phyloP scores from a whole-genome alignment of 2,113 vertebrate species.

The Cnemophilus loriae region DNA sequence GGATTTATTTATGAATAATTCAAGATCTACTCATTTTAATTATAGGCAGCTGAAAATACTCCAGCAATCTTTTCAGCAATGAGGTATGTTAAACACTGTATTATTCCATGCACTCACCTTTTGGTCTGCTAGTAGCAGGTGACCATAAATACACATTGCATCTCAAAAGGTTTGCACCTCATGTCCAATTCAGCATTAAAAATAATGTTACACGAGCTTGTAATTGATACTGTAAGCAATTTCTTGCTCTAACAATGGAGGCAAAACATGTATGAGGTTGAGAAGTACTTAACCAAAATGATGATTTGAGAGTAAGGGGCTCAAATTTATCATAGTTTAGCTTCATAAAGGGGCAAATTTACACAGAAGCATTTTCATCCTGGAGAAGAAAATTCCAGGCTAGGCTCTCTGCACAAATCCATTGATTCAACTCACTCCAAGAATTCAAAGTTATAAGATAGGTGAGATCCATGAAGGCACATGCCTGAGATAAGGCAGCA shows the following conservation, averaged over 20 bases:
- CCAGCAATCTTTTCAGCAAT: constrained; percentile 42
- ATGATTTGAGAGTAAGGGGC: constrained; percentile 12
- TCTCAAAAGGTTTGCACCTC: constrained; percentile 11
- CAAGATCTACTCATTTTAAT: constrained; percentile 22
- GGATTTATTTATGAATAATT: constrained; percentile 52
- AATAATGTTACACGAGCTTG: constrained; percentile 11
- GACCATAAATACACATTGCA: constrained; percentile 36
- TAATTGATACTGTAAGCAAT: neutral
- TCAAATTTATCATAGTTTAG: neutral
- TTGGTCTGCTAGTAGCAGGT: constrained; percentile 28
- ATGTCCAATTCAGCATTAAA: constrained; percentile 37
- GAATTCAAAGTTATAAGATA: neutral
- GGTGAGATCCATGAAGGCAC: neutral
- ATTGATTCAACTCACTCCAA: neutral
- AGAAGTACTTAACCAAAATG: constrained; percentile 53
- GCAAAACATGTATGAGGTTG: constrained; percentile 10
- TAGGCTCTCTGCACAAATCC: neutral
- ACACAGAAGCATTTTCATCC: neutral
- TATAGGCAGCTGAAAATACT: constrained; percentile 50
- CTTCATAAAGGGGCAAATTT: neutral
- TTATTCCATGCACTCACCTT: constrained; percentile 31
- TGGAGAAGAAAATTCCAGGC: neutral
- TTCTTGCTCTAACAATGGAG: constrained; percentile 4
- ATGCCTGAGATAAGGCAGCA: neutral
- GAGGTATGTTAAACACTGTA: constrained; percentile 43